A percentile compares a stretch with the other conserved stretches of the same genome.
phyloP scores from a whole-genome alignment of 2,888 invertebrate genomes.

The Pseudanteris insignis region DNA sequence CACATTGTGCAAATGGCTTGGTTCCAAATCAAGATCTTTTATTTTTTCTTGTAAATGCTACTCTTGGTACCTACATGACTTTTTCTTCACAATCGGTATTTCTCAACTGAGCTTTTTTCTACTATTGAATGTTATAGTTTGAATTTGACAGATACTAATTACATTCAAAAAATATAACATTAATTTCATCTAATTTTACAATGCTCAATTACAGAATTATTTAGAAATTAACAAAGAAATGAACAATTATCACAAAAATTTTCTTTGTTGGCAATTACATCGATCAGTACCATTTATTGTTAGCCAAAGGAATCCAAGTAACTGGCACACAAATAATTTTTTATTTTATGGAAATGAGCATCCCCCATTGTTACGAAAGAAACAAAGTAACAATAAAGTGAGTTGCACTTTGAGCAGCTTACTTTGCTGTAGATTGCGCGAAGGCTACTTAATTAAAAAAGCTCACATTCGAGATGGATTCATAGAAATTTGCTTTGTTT shows the following conservation, averaged over 20 bases:
- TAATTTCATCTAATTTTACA: too few relatives aligned
- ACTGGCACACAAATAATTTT: constrained; percentile 66
- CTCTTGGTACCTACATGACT: constrained; percentile 76
- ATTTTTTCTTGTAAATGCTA: constrained; percentile 79
- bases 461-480: constrained; percentile 68
- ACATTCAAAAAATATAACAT: neutral
- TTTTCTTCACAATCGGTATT: constrained; percentile 69
- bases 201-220: too few relatives aligned
- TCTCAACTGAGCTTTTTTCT: too few relatives aligned
- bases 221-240: constrained; percentile 56
- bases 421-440: constrained; percentile 77
- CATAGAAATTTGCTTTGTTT: constrained; percentile 73
- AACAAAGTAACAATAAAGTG: constrained; percentile 74
- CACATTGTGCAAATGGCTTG: constrained; percentile 74
- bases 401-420: constrained; percentile 73
- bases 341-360: constrained; percentile 70
- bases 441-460: constrained; percentile 74
- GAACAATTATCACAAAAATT: constrained; percentile 72
- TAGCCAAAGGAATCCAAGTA: constrained; percentile 42
- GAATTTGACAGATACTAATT: too few relatives aligned
- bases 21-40: constrained; percentile 79
- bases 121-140: too few relatives aligned
- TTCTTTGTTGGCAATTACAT: constrained; percentile 67
- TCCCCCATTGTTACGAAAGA: constrained; percentile 71
- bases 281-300: constrained; percentile 48